Evolutionary conservation across 2,797 vertebrate genomes (phyloP), one percentile per base, ranked within the genome.

Genomic region (Selene dorsalis): DNA sequence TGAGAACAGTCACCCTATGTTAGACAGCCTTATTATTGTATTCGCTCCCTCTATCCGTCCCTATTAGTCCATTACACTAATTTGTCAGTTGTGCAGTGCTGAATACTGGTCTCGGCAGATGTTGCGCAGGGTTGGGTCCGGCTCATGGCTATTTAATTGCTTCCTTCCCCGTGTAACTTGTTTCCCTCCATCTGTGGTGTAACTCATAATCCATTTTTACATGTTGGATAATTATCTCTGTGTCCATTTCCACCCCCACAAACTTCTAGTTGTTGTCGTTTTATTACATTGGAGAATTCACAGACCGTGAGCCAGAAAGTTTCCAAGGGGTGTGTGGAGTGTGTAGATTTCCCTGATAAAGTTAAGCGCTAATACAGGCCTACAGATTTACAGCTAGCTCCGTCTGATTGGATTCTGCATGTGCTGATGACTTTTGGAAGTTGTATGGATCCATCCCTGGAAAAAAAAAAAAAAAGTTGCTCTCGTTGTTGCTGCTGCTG

Each of bases 71-170:
- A 92, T 93, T 94, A 93, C 80, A 84, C 89, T 94, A 92, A 94
- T 94, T 92, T 91, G 91, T 93, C 91, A 93, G 91, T 91, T 84
- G 91, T 87, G 87, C 85, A 89, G 92, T 78, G 92, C 87, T 91
- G 91, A 85, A 91, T 93, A 73, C 91, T 93, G 93, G 86, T 92
- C 89, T 89, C 85, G 93, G 92, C 92, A 95, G 93, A 95, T 95
- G 93, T 93, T 93, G 89, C 88, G 90, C 90, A 92, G 93, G 90
- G 93, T 92, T 92, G 88, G 92, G 92, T 94, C 91, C 89, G 84
- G 92, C 86, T 93, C 92, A 91, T 92, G 93, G 93, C 84, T 86
- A 89, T 94, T 93, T 95, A 95, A 94, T 94, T 95, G 93, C 93
- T 95, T 95, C 91, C 92, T 94, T 95, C 92, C 93, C 93, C 73